phyloP scores from a whole-genome alignment of 2,113 vertebrate species.

The Chelonoidis abingdonii region DNA sequence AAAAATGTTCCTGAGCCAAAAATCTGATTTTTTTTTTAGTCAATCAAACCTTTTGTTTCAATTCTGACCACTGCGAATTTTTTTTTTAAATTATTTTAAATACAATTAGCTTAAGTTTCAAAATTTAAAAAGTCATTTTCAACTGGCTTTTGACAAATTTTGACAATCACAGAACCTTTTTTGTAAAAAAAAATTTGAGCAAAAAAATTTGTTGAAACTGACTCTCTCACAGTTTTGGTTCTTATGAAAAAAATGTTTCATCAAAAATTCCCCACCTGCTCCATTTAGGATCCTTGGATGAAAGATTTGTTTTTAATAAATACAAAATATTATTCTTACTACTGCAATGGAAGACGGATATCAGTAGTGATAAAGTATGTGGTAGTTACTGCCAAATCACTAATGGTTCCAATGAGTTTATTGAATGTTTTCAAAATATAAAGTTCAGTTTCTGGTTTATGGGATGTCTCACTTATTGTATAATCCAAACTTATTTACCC shows the following conservation, averaged over 20 bases:
- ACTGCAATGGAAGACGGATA: neutral
- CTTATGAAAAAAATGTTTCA: too few species aligned
- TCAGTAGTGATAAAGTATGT: neutral
- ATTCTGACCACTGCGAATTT: neutral
- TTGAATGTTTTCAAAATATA: neutral
- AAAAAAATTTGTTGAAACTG: neutral
- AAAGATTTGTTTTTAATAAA: neutral
- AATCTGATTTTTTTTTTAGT: neutral
- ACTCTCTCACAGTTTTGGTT: neutral
- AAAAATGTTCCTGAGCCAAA: neutral
- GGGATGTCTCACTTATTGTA: neutral
- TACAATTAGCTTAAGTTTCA: neutral
- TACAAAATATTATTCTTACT: neutral
- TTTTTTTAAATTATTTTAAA: neutral
- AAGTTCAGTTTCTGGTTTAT: neutral
- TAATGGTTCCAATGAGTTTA: neutral
- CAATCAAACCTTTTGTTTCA: neutral
- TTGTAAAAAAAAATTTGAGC: neutral
- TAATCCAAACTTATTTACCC: too few species aligned
- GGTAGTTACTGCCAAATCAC: neutral
- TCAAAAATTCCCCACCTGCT: neutral
- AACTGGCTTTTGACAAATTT: neutral
- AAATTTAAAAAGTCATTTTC: neutral
- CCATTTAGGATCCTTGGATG: neutral
- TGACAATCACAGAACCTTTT: neutral